Evolutionary conservation across 2,113 vertebrate species (phyloP).

Genomic region (Nycticorax nycticorax): DNA sequence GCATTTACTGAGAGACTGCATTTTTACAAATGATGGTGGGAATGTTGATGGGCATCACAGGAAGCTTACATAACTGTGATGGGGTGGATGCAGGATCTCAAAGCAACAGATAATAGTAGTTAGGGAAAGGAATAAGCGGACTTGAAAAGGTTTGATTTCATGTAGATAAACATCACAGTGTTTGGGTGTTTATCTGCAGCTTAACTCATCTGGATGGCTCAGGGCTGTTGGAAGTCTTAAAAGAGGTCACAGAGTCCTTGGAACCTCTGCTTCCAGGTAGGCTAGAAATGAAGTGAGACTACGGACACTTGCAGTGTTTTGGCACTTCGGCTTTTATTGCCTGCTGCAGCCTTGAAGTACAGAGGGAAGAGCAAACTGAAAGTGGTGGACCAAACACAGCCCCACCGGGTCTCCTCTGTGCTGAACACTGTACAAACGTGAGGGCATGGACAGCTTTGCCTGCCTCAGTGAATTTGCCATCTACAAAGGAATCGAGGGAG

Average conservation of each 20-base stretch:
- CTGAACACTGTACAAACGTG: not conserved
- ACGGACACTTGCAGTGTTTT: not conserved
- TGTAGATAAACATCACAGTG: not conserved
- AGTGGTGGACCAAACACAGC: not conserved
- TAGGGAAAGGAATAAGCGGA: not conserved
- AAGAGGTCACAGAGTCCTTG: not conserved
- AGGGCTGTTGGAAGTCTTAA: not conserved
- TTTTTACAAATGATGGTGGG: not conserved
- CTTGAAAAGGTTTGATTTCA: conserved; percentile 27
- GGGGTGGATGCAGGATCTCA: not conserved
- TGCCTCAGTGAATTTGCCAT: not conserved
- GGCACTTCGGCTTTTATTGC: not conserved
- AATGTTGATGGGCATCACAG: not conserved
- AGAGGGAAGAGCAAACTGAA: not conserved
- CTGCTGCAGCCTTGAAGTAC: not conserved
- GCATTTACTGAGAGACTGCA: not conserved
- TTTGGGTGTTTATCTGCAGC: not conserved
- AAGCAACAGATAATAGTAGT: not conserved
- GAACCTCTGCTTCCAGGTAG: conserved; percentile 18
- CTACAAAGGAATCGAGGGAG: not conserved
- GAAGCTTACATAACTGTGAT: not conserved
- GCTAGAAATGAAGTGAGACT: conserved; percentile 16
- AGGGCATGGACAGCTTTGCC: not conserved
- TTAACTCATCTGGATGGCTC: conserved; percentile 8
- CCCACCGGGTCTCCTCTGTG: not conserved